A percentile compares a stretch with the other conserved stretches of the same genome.
These are phyloP conservation scores for Halcyon malimbica DNA, from an alignment of 2,113 vertebrate species.

Conservation along the genomic window DNA sequence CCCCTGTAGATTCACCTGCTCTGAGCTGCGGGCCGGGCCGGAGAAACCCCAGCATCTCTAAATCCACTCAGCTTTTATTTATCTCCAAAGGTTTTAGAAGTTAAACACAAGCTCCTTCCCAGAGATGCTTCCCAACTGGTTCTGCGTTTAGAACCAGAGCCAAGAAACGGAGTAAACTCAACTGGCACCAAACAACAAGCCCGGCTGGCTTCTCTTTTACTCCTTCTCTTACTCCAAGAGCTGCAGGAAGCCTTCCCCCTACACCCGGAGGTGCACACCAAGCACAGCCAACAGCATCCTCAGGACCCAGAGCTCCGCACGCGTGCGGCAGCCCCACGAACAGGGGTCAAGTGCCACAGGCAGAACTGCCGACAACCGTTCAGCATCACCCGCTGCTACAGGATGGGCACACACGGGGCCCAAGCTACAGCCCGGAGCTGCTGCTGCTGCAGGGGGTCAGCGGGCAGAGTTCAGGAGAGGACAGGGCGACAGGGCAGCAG, in stretches of 20 bases:
- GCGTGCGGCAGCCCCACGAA: accelerated
- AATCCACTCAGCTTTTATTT: background rate
- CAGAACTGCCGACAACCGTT: background rate
- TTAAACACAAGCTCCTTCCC: background rate
- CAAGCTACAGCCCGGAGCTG: accelerated
- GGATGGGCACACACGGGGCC: background rate
- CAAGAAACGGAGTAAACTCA: background rate
- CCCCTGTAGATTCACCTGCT: background rate
- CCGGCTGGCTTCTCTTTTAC: background rate
- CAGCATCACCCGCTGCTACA: background rate
- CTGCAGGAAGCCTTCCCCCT: background rate
- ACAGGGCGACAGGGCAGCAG: background rate
- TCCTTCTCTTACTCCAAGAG: background rate
- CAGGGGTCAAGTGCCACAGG: accelerated
- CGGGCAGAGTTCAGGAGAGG: background rate
- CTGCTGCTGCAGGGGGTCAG: background rate
- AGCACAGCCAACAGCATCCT: background rate
- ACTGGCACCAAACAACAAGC: background rate
- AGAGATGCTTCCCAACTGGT: background rate
- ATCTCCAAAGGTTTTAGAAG: background rate
- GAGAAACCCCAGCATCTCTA: background rate
- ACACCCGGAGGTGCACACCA: background rate
- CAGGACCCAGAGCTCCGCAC: accelerated
- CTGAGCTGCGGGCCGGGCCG: background rate
- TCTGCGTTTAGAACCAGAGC: background rate